Evolutionary conservation across 2,888 invertebrate species (phyloP).

Genomic region (Argyresthia albistria): DNA sequence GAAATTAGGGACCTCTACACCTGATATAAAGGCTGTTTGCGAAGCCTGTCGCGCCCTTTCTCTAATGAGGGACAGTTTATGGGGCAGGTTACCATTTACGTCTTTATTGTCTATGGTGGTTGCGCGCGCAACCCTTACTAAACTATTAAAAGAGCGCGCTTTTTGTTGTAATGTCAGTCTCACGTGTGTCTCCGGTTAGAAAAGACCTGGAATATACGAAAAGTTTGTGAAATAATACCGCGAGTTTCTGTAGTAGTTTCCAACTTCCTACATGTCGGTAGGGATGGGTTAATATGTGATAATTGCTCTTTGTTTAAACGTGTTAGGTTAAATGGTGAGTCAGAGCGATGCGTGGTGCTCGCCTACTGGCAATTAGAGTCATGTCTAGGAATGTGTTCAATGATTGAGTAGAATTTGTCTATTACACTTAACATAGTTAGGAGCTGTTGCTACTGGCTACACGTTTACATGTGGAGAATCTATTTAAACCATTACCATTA

Average conservation of each 20-base stretch:
- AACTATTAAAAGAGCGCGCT: slow-evolving; percentile 50
- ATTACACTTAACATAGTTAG: too few relatives aligned
- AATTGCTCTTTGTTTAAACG: slow-evolving; percentile 29
- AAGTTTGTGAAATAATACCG: background rate
- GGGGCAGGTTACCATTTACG: slow-evolving; percentile 54
- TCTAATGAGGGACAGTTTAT: slow-evolving; percentile 65
- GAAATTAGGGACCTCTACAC: slow-evolving; percentile 43
- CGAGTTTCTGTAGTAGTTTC: background rate
- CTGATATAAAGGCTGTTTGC: slow-evolving; percentile 58
- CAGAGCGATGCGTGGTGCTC: slow-evolving; percentile 2
- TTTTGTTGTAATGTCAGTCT: slow-evolving; percentile 35
- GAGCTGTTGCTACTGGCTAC: too few relatives aligned
- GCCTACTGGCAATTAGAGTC: slow-evolving; percentile 35
- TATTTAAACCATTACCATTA: too few relatives aligned
- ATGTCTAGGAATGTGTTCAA: slow-evolving; percentile 44
- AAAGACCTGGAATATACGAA: slow-evolving; percentile 12
- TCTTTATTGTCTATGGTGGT: slow-evolving; percentile 38
- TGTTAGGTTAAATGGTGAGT: slow-evolving; percentile 30
- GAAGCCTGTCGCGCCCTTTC: slow-evolving; percentile 52
- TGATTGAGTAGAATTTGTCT: slow-evolving; percentile 30
- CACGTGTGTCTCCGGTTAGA: slow-evolving; percentile 23
- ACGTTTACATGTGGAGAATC: too few relatives aligned
- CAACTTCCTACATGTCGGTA: background rate
- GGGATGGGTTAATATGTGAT: slow-evolving; percentile 36
- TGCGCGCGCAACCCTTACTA: slow-evolving; percentile 61